Base-by-base conservation (phyloP, 2,888 invertebrate species). In the Trissolcus japonicus region DNA sequence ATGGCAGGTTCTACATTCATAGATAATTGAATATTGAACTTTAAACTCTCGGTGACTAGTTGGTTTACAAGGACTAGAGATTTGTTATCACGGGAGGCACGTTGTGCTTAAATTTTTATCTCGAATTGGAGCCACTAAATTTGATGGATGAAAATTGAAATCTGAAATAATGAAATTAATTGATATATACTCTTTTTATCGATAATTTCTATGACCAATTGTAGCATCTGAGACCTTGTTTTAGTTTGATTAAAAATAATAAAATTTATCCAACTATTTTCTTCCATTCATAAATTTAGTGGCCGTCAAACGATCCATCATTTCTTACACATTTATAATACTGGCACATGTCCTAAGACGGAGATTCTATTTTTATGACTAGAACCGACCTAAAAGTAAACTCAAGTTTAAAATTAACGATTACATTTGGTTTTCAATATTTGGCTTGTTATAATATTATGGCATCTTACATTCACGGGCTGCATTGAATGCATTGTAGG, bases 321-420 rank as follows among this genome's bases (percentile, higher is more conserved):
- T 51, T 17, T 13, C 51, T 54, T 54, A 25, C 2, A 13, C 11
- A 19, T 63, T 57, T 53, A 54, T 55, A 57, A 78, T 79, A 83
- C 83, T 83, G 83, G 82, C 83, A 80, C 83, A 57, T 73, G 80
- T 79, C 83, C 83, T 82, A 72, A 62, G 53, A 16, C 46, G 21
- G 7, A 17, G 50, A 72, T 6, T 55, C 9, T 25, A 9, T 46
- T 21, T 25, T 51, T 40, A 43, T 17, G 17, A 51, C 43, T 41
- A 55, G 60, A 51, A 53, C 73, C 63, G 21, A 57, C 43, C 69
- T 69, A 35, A 60, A 59, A 43, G 19, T 62, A 29, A 41, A 14
- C 25, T 19, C 19, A 51, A 46, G 16, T 19, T 19, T 51, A 17
- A 51, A 51, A 48, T 76, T 51, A 51, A 4, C 14, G 14, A 13